Conservation (phyloP, 2,113 vertebrate species). For the Antennarius striatus region DNA sequence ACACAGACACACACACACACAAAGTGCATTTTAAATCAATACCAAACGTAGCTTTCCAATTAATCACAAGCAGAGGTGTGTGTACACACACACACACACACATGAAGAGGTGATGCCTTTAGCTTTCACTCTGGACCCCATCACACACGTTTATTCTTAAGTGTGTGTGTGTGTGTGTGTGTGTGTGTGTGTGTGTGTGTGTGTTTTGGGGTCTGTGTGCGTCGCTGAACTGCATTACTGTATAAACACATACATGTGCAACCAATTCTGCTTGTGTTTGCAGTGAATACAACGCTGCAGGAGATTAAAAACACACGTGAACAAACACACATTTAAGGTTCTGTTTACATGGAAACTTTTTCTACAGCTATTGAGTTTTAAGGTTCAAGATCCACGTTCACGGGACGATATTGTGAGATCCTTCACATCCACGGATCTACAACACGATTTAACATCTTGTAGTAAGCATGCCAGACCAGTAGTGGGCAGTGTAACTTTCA, state of each 20-base stretch:
- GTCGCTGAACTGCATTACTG: conserved; percentile 12
- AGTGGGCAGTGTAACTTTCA: too few relatives aligned
- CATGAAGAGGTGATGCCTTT: conserved; percentile 5
- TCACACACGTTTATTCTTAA: conserved; percentile 33
- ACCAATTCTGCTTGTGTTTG: conserved; percentile 51
- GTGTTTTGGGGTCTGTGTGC: conserved; percentile 9
- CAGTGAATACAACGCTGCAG: conserved; percentile 24
- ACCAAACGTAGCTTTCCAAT: conserved; percentile 62
- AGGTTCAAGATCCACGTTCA: too few relatives aligned
- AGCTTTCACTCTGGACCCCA: conserved; percentile 37
- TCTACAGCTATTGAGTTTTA: too few relatives aligned
- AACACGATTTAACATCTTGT: too few relatives aligned
- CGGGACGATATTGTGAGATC: too few relatives aligned
- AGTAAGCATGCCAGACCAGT: too few relatives aligned
- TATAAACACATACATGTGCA: conserved; percentile 56
- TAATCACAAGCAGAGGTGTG: conserved; percentile 36
- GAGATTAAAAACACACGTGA: too few relatives aligned
- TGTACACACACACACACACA: neutral
- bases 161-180: neutral
- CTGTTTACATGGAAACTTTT: too few relatives aligned
- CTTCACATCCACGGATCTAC: too few relatives aligned
- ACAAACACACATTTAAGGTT: too few relatives aligned
- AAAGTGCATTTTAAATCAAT: conserved; percentile 60
- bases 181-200: neutral
- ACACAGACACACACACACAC: conserved; percentile 24